These are phyloP conservation scores for Crypturellus undulatus DNA, from an alignment of 2,113 vertebrate species.

Conservation along the genomic window DNA sequence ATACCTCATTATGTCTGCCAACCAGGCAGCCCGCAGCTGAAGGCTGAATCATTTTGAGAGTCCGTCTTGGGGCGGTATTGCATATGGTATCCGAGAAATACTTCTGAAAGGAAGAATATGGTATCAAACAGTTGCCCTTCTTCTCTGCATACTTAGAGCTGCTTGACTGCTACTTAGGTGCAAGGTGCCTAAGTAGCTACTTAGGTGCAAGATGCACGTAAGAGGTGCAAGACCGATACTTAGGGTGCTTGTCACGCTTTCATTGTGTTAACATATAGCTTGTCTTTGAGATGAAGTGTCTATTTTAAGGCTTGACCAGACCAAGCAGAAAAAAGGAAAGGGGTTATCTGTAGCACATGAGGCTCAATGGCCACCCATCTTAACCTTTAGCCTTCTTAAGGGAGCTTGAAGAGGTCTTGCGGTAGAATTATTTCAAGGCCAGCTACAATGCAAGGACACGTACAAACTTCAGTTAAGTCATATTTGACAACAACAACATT, in stretches of 20 bases:
- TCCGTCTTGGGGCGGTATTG: conserved; percentile 77
- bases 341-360: background rate
- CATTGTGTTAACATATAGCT: background rate
- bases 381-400: background rate
- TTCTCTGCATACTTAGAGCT: background rate
- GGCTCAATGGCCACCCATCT: background rate
- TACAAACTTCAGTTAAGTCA: background rate
- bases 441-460: background rate
- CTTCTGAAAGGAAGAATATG: conserved; percentile 71
- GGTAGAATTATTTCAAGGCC: background rate
- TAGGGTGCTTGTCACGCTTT: background rate
- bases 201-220: no score
- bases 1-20: conserved; percentile 85
- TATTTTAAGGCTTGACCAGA: background rate
- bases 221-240: background rate
- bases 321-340: background rate
- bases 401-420: rapidly evolving
- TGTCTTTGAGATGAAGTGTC: background rate
- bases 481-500: background rate
- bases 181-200: no score
- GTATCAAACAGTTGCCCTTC: background rate
- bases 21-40: conserved; percentile 82
- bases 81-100: conserved; percentile 68
- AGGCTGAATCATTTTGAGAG: conserved; percentile 88
- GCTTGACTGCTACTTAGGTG: no score